Evolutionary conservation across 2,888 invertebrate genomes (phyloP).

Genomic region (Cosmia trapezina): DNA sequence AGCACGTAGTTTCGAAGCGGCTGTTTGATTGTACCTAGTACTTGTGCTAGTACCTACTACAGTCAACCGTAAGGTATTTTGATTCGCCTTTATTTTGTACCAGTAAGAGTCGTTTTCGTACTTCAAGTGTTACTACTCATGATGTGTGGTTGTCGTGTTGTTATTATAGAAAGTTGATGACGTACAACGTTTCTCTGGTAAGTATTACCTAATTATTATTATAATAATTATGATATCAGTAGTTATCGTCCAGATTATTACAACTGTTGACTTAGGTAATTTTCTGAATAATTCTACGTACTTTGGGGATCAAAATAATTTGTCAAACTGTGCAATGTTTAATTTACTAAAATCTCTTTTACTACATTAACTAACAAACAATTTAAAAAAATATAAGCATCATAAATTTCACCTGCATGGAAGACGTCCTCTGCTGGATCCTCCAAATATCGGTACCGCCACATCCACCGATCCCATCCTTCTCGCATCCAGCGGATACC

Average conservation of each 20-base stretch:
- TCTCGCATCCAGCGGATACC: too few species aligned
- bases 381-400: too few species aligned
- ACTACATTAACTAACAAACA: not conserved
- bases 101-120: not conserved
- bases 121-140: not conserved
- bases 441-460: too few species aligned
- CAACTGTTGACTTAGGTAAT: not conserved
- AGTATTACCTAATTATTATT: not conserved
- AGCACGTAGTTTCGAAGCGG: constrained; percentile 12
- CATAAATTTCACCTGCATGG: too few species aligned
- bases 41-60: not conserved
- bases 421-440: too few species aligned
- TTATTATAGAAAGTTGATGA: not conserved
- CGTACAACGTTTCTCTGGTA: not conserved
- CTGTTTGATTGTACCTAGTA: constrained; percentile 5
- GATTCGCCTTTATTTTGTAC: constrained; percentile 1
- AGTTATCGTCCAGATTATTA: not conserved
- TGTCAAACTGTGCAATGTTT: not conserved
- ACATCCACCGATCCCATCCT: too few species aligned
- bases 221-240: not conserved
- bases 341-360: not conserved
- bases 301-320: not conserved
- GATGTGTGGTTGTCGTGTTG: not conserved
- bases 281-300: not conserved
- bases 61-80: not conserved